phyloP scores from a whole-genome alignment of 1,140 invertebrate species.

The Myzus persicae region DNA sequence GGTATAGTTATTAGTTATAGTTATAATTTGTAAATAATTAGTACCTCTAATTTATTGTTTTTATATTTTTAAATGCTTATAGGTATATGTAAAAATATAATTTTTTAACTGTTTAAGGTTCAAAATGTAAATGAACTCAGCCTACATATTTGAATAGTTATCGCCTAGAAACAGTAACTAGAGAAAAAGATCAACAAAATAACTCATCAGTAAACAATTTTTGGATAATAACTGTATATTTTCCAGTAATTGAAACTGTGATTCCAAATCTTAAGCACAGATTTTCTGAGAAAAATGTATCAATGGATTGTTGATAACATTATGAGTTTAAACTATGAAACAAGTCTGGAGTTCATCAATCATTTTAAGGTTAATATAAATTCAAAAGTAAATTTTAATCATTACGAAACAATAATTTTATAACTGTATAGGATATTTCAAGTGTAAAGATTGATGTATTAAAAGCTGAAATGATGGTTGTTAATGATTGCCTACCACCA shows the following conservation, averaged over 20 bases:
- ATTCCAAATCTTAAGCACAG: background rate
- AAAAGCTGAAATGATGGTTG: constrained; percentile 11
- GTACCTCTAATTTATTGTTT: constrained; percentile 22
- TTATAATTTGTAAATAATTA: constrained; percentile 13
- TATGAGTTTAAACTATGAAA: constrained; percentile 2
- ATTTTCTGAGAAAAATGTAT: background rate
- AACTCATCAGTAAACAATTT: background rate
- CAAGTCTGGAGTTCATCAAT: background rate
- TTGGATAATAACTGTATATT: background rate
- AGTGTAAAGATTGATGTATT: constrained; percentile 16
- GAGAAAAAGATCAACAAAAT: background rate
- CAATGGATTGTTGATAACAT: background rate
- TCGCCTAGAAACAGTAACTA: background rate
- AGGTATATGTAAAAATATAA: background rate
- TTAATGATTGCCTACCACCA: constrained; percentile 1
- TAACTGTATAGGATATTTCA: constrained; percentile 6
- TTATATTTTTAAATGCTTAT: background rate
- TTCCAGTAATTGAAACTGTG: constrained; percentile 16
- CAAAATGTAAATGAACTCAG: constrained; percentile 3
- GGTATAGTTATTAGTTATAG: constrained; percentile 16
- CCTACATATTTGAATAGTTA: constrained; percentile 4
- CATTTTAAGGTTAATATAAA: constrained; percentile 8
- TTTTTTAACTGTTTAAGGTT: background rate
- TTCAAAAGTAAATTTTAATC: background rate
- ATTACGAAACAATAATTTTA: constrained; percentile 28